Percentiles rank a stretch among this genome's conserved stretches.
Evolutionary conservation across 2,888 invertebrate genomes (phyloP).

Genomic region (Pseudeuparius sepicola): DNA sequence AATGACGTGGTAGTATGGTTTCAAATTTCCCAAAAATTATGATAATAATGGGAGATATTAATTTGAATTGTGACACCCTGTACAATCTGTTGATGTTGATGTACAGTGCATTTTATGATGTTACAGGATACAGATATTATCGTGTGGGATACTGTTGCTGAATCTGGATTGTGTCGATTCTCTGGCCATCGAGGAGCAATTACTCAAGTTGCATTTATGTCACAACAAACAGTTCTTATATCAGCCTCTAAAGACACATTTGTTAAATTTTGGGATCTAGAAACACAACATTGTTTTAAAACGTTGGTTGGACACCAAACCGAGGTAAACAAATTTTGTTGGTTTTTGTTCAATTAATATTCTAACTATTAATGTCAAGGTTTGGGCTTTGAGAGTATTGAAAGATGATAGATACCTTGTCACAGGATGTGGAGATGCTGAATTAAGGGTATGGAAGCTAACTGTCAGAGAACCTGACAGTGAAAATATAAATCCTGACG

Average conservation of each 20-base stretch:
- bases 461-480: conserved; percentile 43
- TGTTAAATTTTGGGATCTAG: conserved; percentile 95
- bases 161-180: conserved; percentile 79
- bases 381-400: conserved; percentile 75
- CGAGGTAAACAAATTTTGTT: conserved; percentile 48
- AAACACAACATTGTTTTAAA: conserved; percentile 90
- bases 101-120: no score
- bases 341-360: conserved; percentile 5
- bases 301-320: conserved; percentile 82
- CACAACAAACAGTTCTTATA: conserved; percentile 57
- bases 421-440: conserved; percentile 79
- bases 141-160: conserved; percentile 89
- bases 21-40: no score
- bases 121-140: conserved; percentile 85
- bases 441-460: conserved; percentile 77
- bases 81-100: no score
- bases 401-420: conserved; percentile 73
- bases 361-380: conserved; percentile 40
- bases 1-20: no score
- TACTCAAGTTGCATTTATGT: conserved; percentile 70
- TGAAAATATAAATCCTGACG: conserved; percentile 32
- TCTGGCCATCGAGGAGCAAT: conserved; percentile 86
- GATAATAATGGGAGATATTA: not conserved
- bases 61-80: no score
- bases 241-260: conserved; percentile 88